Evolutionary conservation across 2,113 vertebrate genomes (phyloP), one percentile per base, ranked within the genome.

Genomic region (Phalacrocorax aristotelis): DNA sequence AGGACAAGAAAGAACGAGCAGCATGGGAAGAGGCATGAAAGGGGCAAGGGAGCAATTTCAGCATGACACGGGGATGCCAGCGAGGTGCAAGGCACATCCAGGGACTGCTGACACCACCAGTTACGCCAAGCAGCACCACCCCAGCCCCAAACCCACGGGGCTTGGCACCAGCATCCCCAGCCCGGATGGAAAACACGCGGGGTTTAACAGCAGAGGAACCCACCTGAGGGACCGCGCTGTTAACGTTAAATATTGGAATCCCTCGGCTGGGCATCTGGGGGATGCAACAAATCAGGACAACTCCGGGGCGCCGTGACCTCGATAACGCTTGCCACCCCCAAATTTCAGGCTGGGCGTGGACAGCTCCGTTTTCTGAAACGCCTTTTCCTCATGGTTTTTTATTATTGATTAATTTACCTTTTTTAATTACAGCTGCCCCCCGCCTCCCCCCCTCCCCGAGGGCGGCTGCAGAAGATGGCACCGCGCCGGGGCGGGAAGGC

Each of bases 381-480:
- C 27, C 42, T 68, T 64, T 40, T 36, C 51, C 16, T 36, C 20
- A 21, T 0, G 26, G 10, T 15, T 77, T 51, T 21, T 51, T 17
- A 17, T 13, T 21, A 44, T 2, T 0, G 74, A 87, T 69, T 4
- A 42, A 77, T 46, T 18, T 8, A 5, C 7, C 27, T 3, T 7
- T 20, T 40, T 32, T 26, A 75, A 78, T 44, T 27, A 13, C 46
- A 15, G 60, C 68, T 16, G 42, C 20, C 30, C 44, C 15, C 16
- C 38, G 3, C 6, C n/a, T 7, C 12, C 29, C 49, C 49, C 29
- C 52, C 12, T 21, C 15, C 48, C 93, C 16, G 13, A 44, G 68
- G 36, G 83, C 60, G 90, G 55, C 87, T 78, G 82, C 96, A 84
- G 93, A 95, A 95, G 81, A 95, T 91, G 94, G 94, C 96, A 94